Evolutionary conservation across 2,888 invertebrate genomes (phyloP).

Genomic region (Cepaea hortensis): DNA sequence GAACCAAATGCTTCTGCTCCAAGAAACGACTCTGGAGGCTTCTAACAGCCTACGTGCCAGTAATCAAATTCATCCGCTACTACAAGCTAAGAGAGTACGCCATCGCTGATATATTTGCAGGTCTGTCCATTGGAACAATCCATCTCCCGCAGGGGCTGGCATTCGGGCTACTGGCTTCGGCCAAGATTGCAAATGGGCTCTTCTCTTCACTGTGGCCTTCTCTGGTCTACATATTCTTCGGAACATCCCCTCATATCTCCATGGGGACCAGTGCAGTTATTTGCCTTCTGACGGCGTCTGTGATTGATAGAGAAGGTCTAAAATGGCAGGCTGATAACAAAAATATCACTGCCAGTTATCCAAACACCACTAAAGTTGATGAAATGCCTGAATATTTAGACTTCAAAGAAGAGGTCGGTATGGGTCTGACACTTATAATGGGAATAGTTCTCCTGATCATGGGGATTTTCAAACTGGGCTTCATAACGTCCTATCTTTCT

Average conservation of each 20-base stretch:
- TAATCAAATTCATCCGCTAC: slow-evolving; percentile 64
- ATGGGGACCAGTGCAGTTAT: slow-evolving; percentile 73
- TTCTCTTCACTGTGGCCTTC: slow-evolving; percentile 72
- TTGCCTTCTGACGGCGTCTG: slow-evolving; percentile 70
- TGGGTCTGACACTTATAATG: slow-evolving; percentile 65
- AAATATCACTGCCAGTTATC: slow-evolving; percentile 18
- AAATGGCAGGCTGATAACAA: slow-evolving; percentile 56
- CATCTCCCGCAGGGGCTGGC: slow-evolving; percentile 74
- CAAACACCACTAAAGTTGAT: slow-evolving; percentile 52
- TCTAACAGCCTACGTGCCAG: slow-evolving; percentile 62
- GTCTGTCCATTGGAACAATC: slow-evolving; percentile 72
- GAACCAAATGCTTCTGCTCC: slow-evolving; percentile 60
- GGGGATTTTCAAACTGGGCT: slow-evolving; percentile 71
- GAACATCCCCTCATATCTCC: slow-evolving; percentile 70
- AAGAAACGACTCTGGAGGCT: slow-evolving; percentile 63
- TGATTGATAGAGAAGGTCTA: slow-evolving; percentile 54
- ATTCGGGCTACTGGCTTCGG: slow-evolving; percentile 67
- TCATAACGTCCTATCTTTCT: slow-evolving; percentile 73
- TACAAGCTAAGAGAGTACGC: slow-evolving; percentile 68
- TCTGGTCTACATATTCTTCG: slow-evolving; percentile 68
- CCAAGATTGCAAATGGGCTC: slow-evolving; percentile 70
- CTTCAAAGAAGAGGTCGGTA: slow-evolving; percentile 66
- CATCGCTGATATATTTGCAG: slow-evolving; percentile 69
- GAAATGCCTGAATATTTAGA: slow-evolving; percentile 67
- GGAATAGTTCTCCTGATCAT: slow-evolving; percentile 69